Conservation (phyloP, 2,888 invertebrate genomes). For the Neocrepidodera transversa region DNA sequence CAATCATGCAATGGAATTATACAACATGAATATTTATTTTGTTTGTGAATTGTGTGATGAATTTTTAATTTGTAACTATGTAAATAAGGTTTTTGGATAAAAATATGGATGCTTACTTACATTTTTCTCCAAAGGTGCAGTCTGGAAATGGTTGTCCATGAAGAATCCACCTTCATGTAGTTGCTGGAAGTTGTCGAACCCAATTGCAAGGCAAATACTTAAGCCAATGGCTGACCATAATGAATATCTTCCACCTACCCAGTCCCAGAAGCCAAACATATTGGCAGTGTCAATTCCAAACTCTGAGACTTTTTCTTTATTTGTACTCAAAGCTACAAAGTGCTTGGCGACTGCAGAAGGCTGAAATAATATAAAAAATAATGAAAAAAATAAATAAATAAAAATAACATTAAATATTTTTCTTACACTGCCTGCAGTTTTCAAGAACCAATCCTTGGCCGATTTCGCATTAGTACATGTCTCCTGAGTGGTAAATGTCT, state of each 20-base stretch:
- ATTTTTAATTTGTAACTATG: too few species aligned
- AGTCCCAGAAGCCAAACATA: conserved; percentile 99
- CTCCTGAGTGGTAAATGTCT: conserved; percentile 99
- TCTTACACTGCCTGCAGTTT: conserved; percentile 83
- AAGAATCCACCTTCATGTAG: conserved; percentile 90
- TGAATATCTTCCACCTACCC: conserved; percentile 98
- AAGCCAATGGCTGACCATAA: conserved; percentile 99
- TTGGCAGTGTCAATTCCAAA: conserved; percentile 97
- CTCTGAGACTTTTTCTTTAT: conserved; percentile 89
- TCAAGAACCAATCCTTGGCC: conserved; percentile 95
- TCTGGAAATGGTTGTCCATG: conserved; percentile 93
- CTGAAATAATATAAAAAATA: conserved; percentile 59
- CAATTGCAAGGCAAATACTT: conserved; percentile 91
- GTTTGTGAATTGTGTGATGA: too few species aligned
- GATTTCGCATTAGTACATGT: conserved; percentile 99
- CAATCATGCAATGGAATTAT: too few species aligned
- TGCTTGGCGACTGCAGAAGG: conserved; percentile 89
- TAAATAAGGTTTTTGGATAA: too few species aligned
- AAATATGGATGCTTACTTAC: conserved; percentile 65
- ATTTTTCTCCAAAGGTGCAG: conserved; percentile 88
- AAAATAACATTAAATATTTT: not conserved
- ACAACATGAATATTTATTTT: too few species aligned
- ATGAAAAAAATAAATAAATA: conserved; percentile 6
- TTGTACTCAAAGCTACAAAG: conserved; percentile 98
- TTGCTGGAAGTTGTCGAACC: conserved; percentile 93